Base-by-base conservation (phyloP, 2,113 vertebrate species). In the Catagonus wagneri region DNA sequence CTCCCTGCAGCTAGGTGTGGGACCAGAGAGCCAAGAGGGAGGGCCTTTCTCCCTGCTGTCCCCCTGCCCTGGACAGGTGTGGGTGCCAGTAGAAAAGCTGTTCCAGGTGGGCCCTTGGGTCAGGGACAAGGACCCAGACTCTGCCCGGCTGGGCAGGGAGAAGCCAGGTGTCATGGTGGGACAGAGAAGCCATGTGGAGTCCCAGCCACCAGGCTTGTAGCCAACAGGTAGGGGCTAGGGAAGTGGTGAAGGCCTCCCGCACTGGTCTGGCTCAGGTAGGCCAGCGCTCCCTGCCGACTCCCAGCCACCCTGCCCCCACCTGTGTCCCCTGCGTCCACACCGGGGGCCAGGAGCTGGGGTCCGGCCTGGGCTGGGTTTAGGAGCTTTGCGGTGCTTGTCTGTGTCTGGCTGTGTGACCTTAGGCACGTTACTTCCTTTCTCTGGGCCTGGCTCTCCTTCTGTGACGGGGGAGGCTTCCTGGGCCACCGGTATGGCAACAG, bases 391-490 rank as follows among this genome's bases (percentile, higher is more conserved):
- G 52, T 12, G 81, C 72, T 20, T 83, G 66, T 66, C 72, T 80
- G 6, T 39, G 7, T 36, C 75, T 27, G 86, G 39, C 56, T 96
- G 36, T 75, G 69, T 94, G 92, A 92, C 69, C 44, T 75, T 61
- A 63, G 78, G 9, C 52, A 44, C 14, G 1, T 34, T 23, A 20
- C 34, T 52, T 95, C 60, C 83, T 80, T 56, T 89, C 83, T 71
- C 92, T 93, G 89, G 36, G 63, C 89, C 72, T 74, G 66, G n/a
- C 52, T 90, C 36, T 93, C 32, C 16, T 54, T 54, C n/a, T 56
- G 22, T 52, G 86, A 93, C 32, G 4, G 71, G 52, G 22, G 54
- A 87, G 25, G 3, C 34, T 69, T 79, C 63, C 50, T 22, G n/a
- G 66, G 93, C 17, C n/a, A 25, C 17, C 29, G 1, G 1, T 52